Base-by-base conservation (phyloP, 2,113 vertebrate genomes). In the Andinoacara biseriatus region DNA sequence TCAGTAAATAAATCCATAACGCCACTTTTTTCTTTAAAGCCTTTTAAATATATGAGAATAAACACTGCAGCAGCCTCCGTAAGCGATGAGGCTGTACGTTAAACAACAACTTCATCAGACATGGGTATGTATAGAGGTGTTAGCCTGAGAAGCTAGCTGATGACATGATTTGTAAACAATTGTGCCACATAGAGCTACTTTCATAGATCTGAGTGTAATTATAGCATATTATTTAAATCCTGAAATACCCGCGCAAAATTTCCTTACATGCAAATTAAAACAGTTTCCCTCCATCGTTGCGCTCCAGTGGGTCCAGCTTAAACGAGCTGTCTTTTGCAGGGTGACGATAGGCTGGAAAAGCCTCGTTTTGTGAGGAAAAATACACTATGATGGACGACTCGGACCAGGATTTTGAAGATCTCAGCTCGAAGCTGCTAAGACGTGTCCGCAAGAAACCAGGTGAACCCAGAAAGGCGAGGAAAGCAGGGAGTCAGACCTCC, bases 331-430 rank as follows among this genome's bases (percentile, higher is more conserved):
- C 10, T 61, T 20, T 72, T 67, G 57, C 63, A 81, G 69, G 67
- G 17, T 33, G 22, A 7, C 24, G 2, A 1, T 33, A 10, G 76
- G 81, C 52, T 10, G 15, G 4, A 18, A 24, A 52, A 9, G 18
- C 29, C 15, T 46, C 49, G 65, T 83, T 65, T 72, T 8, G 62
- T 7, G 22, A 75, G 1, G 17, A 18, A 24, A 63, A n/a, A 15
- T 2, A 9, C 0, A 26, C 8, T 61, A 58, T 63, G 62, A 98
- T 98, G 98, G 97, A 98, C 88, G 97, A 98, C 76, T 97, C 97
- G 0, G 98, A 97, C 33, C 96, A 93, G 88, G 97, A 99, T 83
- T 99, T 99, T 91, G 96, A 95, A 56, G 96, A 97, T 67, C 93
- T 98, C 85, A 96, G 96, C 78, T 94, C 96, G 2, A 97, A 95